Evolutionary conservation across 1,140 invertebrate genomes (phyloP), one percentile per base, ranked within the genome.

Genomic region (Geopemphigus sp.): DNA sequence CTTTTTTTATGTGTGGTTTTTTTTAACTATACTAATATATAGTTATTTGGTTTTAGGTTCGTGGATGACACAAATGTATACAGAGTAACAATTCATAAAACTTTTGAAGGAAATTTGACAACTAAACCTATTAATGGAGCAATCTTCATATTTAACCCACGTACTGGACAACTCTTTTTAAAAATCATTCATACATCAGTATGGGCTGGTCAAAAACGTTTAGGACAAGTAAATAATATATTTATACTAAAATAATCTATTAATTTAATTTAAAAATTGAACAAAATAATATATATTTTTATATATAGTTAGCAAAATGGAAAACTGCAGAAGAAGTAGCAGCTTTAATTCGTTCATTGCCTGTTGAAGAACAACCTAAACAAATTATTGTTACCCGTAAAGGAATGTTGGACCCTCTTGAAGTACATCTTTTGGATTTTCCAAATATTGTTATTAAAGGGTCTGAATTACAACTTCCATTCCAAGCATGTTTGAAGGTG

Each of bases 311-410:
- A 45, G 98, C 98, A 2, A 99, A 99, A 87, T 99, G 98, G 98
- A 99, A 99, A 87, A 99, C 97, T 11, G 98, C 98, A 70, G 98
- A 99, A 88, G 98, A 99, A 94, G 98, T 99, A 19, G 98, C 98
- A 8, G 98, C 98, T 64, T 87, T 99, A 70, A 99, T 99, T 91
- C 90, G 98, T 68, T 99, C 98, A 0, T 86, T 99, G 56, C 98
- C 98, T 0, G 98, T 99, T 15, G 98, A 99, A 88, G 98, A 99
- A 89, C 98, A 99, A 85, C 98, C 98, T 0, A 98, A 99, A 86
- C 98, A 99, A 87, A 99, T 99, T 85, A 99, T 99, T 86, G 98
- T 99, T 19, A 99, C 98, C 0, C 90, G 98, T 84, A 99, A 99
- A 85, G 97, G 96, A 85, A 98, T 98, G 96, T 93, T 99, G 88